Percentiles rank a stretch among this genome's conserved stretches.
Evolutionary conservation across 1,140 invertebrate species (phyloP).

Genomic region (Drosophila hydei): DNA sequence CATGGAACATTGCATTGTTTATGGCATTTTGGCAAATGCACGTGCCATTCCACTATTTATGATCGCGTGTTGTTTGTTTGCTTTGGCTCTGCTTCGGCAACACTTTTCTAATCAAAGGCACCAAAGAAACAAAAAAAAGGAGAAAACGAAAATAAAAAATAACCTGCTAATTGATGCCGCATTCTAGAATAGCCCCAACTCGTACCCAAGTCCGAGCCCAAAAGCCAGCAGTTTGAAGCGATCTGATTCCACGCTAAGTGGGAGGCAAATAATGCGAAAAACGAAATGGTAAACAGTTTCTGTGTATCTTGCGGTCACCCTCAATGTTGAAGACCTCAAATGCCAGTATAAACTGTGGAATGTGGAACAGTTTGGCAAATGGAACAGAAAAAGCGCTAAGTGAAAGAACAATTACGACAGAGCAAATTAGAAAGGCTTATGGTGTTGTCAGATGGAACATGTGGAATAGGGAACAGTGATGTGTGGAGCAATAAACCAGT

Average conservation of each 20-base stretch:
- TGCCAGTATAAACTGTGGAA: neutral
- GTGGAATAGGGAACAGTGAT: no score
- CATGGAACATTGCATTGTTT: constrained; percentile 1
- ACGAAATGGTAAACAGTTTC: constrained; percentile 24
- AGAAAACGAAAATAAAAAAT: no score
- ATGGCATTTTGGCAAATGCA: constrained; percentile 25
- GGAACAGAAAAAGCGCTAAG: neutral
- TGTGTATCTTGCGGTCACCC: constrained; percentile 3
- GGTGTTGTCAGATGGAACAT: no score
- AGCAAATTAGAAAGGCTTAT: neutral
- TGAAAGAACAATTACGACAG: neutral
- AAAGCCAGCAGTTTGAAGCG: neutral
- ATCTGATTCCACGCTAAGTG: constrained; percentile 31
- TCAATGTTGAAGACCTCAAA: constrained; percentile 8
- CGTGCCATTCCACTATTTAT: constrained; percentile 46
- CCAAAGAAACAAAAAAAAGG: constrained; percentile 1
- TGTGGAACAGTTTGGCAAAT: neutral
- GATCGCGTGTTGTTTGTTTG: constrained; percentile 56
- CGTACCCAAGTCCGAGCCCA: neutral
- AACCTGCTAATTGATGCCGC: constrained; percentile 26
- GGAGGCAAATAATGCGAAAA: constrained; percentile 16
- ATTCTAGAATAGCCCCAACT: constrained; percentile 6
- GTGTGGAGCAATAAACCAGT: no score
- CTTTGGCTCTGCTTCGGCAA: constrained; percentile 20
- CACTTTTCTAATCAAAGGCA: constrained; percentile 24